Evolutionary conservation across 92 coral and sea anemone genomes (phyloP).

Genomic region (Phenganax subtilis): DNA sequence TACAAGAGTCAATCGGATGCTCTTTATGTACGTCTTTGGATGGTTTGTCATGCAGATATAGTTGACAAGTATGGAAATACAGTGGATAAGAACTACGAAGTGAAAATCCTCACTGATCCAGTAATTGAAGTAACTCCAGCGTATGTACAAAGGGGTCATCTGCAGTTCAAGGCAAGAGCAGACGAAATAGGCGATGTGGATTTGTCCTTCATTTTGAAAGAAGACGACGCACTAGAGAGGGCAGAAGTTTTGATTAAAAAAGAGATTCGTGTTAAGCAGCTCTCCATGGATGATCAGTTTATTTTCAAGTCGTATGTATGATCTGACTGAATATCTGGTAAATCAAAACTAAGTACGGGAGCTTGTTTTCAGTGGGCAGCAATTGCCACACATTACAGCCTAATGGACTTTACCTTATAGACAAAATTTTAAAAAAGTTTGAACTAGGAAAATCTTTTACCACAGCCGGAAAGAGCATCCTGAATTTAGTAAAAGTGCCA

Average conservation of each 20-base stretch:
- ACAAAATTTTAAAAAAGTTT: too few species aligned
- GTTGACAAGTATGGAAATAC: slow-evolving; percentile 27
- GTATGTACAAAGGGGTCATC: not conserved
- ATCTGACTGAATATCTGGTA: not conserved
- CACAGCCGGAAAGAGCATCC: too few species aligned
- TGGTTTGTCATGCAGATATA: slow-evolving; percentile 14
- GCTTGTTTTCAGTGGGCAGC: too few species aligned
- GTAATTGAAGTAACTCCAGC: not conserved
- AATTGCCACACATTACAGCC: too few species aligned
- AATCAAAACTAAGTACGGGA: not conserved
- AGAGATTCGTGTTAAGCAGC: slow-evolving; percentile 26
- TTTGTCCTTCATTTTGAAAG: slow-evolving; percentile 13
- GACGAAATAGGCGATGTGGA: slow-evolving; percentile 4
- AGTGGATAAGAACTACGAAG: slow-evolving; percentile 1
- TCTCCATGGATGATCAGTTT: slow-evolving; percentile 12
- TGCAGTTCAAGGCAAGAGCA: slow-evolving; percentile 15
- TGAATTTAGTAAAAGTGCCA: too few species aligned
- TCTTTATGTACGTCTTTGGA: not conserved
- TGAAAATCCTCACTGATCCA: not conserved
- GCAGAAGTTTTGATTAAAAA: slow-evolving; percentile 17
- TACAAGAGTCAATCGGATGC: slow-evolving; percentile 2
- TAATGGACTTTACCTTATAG: too few species aligned
- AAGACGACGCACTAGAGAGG: not conserved
- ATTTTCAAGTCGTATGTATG: not conserved
- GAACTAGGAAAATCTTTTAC: too few species aligned